A percentile compares a stretch with the other conserved stretches of the same genome.
These are phyloP conservation scores for Phaonia tiefii DNA, from an alignment of 2,888 invertebrate genomes.

Conservation along the genomic window DNA sequence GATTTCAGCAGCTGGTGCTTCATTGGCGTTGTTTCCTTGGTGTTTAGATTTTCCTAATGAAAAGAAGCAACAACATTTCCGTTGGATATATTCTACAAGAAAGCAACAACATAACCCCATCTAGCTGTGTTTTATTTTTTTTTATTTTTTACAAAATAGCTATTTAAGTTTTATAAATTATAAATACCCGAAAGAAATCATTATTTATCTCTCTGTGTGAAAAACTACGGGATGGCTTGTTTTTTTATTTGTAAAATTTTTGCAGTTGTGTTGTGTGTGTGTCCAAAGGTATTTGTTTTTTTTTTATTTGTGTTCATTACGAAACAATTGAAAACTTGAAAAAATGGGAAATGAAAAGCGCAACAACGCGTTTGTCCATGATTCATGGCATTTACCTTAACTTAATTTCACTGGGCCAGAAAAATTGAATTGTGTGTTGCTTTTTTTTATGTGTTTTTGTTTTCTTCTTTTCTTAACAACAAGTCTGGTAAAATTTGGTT, in stretches of 20 bases:
- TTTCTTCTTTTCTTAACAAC: no score
- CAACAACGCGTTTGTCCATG: background rate
- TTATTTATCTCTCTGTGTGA: background rate
- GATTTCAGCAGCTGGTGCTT: no score
- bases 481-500: background rate
- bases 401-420: background rate
- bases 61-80: background rate
- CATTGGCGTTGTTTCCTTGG: no score
- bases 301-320: slow-evolving; percentile 14
- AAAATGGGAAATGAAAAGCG: slow-evolving; percentile 28
- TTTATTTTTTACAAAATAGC: no score
- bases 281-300: background rate
- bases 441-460: background rate
- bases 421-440: slow-evolving; percentile 22
- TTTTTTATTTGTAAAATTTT: no score
- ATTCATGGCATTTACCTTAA: slow-evolving; percentile 9
- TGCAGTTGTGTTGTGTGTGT: slow-evolving; percentile 6
- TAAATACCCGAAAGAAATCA: background rate
- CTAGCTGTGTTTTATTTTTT: no score
- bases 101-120: background rate
- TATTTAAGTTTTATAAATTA: no score
- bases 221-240: slow-evolving; percentile 9
- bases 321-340: slow-evolving; percentile 22
- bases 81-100: background rate
- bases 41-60: no score